Evolutionary conservation across 2,113 vertebrate genomes (phyloP).

Genomic region (Eretmochelys imbricata): DNA sequence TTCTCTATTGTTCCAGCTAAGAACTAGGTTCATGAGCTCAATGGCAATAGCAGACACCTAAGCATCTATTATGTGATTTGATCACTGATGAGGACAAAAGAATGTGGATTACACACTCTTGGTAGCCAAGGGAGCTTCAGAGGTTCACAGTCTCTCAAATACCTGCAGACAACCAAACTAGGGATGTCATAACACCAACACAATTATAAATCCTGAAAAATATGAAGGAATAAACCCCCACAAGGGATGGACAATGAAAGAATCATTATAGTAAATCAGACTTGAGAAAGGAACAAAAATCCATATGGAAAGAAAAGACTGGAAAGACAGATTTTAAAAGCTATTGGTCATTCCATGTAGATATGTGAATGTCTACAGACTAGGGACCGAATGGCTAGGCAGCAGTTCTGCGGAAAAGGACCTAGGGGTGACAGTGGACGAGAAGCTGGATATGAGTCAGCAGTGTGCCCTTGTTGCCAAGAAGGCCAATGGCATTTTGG

Average conservation of each 20-base stretch:
- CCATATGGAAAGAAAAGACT: not conserved
- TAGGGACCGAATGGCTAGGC: no score
- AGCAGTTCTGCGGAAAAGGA: no score
- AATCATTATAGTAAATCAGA: not conserved
- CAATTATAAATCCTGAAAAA: not conserved
- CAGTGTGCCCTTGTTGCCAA: no score
- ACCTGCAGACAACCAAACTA: not conserved
- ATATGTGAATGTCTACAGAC: not conserved
- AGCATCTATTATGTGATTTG: not conserved
- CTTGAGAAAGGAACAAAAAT: not conserved
- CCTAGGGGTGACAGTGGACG: no score
- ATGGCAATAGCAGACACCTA: not conserved
- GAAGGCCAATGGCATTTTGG: no score
- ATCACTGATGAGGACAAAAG: not conserved
- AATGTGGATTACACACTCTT: not conserved
- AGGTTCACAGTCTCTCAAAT: not conserved
- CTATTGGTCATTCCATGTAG: not conserved
- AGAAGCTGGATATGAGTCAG: no score
- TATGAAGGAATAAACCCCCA: not conserved
- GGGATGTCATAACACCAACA: not conserved
- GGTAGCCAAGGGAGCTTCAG: not conserved
- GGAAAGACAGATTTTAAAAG: not conserved
- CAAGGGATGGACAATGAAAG: not conserved
- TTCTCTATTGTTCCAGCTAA: fast-evolving
- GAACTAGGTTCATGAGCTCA: not conserved